These are phyloP conservation scores for Brachyopa scutellaris DNA, from an alignment of 2,888 invertebrate species.

Conservation along the genomic window DNA sequence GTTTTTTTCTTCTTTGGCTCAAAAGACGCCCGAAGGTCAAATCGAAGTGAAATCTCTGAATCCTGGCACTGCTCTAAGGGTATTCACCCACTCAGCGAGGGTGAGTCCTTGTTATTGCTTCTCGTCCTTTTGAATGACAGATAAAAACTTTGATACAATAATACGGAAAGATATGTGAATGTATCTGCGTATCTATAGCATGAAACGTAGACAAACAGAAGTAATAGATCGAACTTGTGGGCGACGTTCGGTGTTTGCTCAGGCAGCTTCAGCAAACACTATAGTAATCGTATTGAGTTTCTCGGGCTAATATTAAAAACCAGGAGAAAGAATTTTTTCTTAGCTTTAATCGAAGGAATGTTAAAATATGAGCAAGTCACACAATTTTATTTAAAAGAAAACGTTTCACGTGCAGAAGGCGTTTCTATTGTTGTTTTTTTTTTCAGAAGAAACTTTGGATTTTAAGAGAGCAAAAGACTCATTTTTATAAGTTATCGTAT, in stretches of 20 bases:
- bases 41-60: slow-evolving; percentile 55
- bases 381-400: not conserved
- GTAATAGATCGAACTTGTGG: slow-evolving; percentile 65
- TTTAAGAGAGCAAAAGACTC: too few species aligned
- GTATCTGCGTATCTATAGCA: slow-evolving; percentile 9
- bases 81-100: slow-evolving; percentile 29
- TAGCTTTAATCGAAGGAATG: not conserved
- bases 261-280: slow-evolving; percentile 64
- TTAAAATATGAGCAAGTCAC: not conserved
- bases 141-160: slow-evolving; percentile 66
- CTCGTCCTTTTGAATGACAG: slow-evolving; percentile 68
- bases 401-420: too few species aligned
- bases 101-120: slow-evolving; percentile 69
- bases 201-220: slow-evolving; percentile 66
- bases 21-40: slow-evolving; percentile 66
- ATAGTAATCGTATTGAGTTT: slow-evolving; percentile 59
- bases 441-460: too few species aligned
- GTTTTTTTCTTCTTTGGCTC: too few species aligned
- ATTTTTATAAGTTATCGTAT: too few species aligned
- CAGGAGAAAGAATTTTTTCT: slow-evolving; percentile 31
- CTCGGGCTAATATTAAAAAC: slow-evolving; percentile 59
- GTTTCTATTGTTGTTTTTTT: too few species aligned
- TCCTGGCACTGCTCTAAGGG: slow-evolving; percentile 19
- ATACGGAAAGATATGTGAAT: slow-evolving; percentile 17
- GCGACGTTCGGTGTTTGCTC: slow-evolving; percentile 66